phyloP scores from a whole-genome alignment of 2,113 vertebrate genomes.

The Phocoena sinus region DNA sequence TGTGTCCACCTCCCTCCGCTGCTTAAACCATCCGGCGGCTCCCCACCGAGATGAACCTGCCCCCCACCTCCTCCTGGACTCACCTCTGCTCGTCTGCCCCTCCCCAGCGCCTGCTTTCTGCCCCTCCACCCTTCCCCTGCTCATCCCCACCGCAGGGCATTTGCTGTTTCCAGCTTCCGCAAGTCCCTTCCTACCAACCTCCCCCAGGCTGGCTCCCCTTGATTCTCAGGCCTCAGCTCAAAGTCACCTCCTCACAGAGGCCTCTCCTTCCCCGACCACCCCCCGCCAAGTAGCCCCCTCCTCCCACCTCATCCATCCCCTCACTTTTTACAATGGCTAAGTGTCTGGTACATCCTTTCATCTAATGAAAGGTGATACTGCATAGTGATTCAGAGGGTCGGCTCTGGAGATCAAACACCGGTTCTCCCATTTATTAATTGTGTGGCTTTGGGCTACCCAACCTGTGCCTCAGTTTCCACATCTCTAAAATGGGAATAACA shows the following conservation, averaged over 20 bases:
- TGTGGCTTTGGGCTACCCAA: neutral
- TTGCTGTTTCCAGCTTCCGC: neutral
- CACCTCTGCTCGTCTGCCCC: neutral
- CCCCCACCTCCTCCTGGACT: neutral
- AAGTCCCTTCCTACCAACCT: neutral
- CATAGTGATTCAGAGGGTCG: too few relatives aligned
- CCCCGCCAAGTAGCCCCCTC: fast-evolving
- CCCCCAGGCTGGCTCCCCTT: neutral
- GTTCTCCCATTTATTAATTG: neutral
- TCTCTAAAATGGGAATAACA: neutral
- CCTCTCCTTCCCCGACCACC: neutral
- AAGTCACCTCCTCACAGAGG: neutral
- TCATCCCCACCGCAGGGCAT: neutral
- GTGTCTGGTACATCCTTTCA: too few relatives aligned
- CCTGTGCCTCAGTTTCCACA: neutral
- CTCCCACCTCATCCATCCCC: fast-evolving
- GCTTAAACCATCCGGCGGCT: neutral
- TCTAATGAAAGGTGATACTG: neutral
- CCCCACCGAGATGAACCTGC: neutral
- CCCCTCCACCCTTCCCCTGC: neutral
- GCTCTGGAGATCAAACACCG: neutral
- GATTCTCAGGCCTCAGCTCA: neutral
- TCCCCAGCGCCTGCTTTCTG: neutral
- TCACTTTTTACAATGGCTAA: too few relatives aligned
- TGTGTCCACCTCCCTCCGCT: neutral